These are phyloP conservation scores for Abrostola triplasia DNA, from an alignment of 2,888 invertebrate species.

Conservation along the genomic window DNA sequence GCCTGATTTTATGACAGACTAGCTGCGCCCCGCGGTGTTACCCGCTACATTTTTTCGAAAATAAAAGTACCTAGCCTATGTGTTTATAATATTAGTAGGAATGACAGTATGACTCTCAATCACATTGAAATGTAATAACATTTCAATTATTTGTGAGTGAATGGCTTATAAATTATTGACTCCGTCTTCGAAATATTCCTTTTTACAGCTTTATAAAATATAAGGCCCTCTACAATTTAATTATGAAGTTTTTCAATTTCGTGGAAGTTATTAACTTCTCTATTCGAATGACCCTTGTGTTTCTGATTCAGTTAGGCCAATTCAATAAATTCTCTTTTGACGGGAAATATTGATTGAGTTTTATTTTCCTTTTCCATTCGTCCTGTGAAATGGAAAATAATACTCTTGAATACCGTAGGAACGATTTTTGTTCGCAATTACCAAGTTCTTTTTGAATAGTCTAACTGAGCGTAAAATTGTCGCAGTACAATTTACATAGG, in stretches of 20 bases:
- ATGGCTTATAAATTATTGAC: no score
- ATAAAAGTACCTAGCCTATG: no score
- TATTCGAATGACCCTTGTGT: slow-evolving; percentile 3
- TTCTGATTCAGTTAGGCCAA: slow-evolving; percentile 21
- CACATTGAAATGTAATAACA: not conserved
- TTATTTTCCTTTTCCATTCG: slow-evolving; percentile 9
- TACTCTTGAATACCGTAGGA: not conserved
- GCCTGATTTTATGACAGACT: no score
- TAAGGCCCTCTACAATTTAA: slow-evolving; percentile 13
- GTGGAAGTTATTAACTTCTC: slow-evolving; percentile 10
- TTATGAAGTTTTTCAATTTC: slow-evolving; percentile 27
- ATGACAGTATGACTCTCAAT: not conserved
- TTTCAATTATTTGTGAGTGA: not conserved
- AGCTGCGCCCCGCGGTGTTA: no score
- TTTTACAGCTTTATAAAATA: not conserved
- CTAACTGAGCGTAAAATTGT: slow-evolving; percentile 31
- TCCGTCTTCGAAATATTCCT: not conserved
- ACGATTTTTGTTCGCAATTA: not conserved
- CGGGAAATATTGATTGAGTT: slow-evolving; percentile 24
- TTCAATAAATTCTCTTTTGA: slow-evolving; percentile 27
- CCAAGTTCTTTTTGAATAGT: slow-evolving; percentile 5
- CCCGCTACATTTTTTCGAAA: no score
- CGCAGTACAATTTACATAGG: slow-evolving; percentile 32
- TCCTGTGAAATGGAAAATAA: slow-evolving; percentile 13
- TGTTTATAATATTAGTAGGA: no score